Conservation (phyloP, 1,140 invertebrate species). For the Ceratina australensis region DNA sequence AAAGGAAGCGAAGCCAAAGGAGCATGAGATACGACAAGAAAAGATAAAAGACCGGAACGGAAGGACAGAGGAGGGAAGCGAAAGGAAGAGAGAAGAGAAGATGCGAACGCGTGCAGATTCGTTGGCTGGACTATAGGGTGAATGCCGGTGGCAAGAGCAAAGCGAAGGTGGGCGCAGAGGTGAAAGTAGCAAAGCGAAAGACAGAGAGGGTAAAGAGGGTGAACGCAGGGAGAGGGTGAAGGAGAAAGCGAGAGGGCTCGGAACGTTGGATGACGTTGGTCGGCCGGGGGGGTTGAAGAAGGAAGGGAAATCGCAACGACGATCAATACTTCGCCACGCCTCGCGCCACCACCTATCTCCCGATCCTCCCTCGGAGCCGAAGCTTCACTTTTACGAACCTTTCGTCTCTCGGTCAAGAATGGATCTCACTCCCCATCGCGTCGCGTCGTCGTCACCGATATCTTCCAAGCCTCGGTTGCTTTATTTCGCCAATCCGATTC, state of each 20-base stretch:
- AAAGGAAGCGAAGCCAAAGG: too few species aligned
- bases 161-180: conserved; percentile 43
- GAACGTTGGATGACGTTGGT: conserved; percentile 72
- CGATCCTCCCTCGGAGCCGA: conserved; percentile 51
- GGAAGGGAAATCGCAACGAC: conserved; percentile 72
- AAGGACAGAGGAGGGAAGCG: background rate
- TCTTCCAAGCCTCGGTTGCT: background rate
- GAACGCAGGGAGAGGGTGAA: conserved; percentile 28
- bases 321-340: conserved; percentile 78
- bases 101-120: conserved; percentile 15
- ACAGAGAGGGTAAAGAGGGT: conserved; percentile 37
- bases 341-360: conserved; percentile 71
- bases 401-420: conserved; percentile 41
- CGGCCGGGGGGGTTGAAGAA: conserved; percentile 58
- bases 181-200: conserved; percentile 48
- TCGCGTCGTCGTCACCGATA: background rate
- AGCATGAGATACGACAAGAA: background rate
- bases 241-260: conserved; percentile 63
- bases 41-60: background rate
- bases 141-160: conserved; percentile 47
- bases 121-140: conserved; percentile 29
- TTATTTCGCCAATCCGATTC: background rate
- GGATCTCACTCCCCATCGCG: background rate
- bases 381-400: conserved; percentile 67
- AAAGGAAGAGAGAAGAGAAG: background rate